Evolutionary conservation across 1,140 invertebrate genomes (phyloP).

Genomic region (Tribolium castaneum): DNA sequence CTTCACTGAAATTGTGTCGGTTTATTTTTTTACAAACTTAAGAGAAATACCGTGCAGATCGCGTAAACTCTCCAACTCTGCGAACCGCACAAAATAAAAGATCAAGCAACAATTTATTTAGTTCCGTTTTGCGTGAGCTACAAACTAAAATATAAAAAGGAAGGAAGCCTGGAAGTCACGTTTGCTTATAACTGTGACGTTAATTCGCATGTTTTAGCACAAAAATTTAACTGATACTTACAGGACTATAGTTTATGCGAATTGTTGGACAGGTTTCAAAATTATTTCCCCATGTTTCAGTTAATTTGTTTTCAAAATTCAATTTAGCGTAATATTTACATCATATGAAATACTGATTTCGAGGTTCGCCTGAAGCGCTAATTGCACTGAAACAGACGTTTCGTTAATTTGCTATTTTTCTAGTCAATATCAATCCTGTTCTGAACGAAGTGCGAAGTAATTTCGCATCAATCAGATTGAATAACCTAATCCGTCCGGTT

Average conservation of each 20-base stretch:
- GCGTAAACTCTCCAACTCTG: background rate
- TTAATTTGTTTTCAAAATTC: too few relatives aligned
- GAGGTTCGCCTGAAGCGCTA: too few relatives aligned
- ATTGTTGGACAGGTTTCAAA: too few relatives aligned
- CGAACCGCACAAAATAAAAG: conserved; percentile 8
- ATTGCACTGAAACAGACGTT: too few relatives aligned
- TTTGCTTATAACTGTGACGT: background rate
- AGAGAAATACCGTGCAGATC: background rate
- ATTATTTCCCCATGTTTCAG: too few relatives aligned
- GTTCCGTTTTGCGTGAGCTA: background rate
- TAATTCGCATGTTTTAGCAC: too few relatives aligned
- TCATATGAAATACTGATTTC: too few relatives aligned
- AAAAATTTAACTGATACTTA: too few relatives aligned
- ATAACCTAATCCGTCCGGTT: background rate
- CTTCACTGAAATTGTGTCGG: conserved; percentile 11
- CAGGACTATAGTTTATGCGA: too few relatives aligned
- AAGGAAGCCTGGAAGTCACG: background rate
- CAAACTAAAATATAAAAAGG: background rate
- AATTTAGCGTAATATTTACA: too few relatives aligned
- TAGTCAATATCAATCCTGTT: too few relatives aligned
- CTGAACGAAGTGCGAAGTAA: background rate
- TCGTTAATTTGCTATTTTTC: too few relatives aligned
- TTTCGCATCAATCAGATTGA: background rate
- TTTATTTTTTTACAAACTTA: conserved; percentile 27
- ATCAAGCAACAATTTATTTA: conserved; percentile 14